These are phyloP conservation scores for Parapsyche elsis DNA, from an alignment of 1,140 invertebrate genomes.

Conservation along the genomic window DNA sequence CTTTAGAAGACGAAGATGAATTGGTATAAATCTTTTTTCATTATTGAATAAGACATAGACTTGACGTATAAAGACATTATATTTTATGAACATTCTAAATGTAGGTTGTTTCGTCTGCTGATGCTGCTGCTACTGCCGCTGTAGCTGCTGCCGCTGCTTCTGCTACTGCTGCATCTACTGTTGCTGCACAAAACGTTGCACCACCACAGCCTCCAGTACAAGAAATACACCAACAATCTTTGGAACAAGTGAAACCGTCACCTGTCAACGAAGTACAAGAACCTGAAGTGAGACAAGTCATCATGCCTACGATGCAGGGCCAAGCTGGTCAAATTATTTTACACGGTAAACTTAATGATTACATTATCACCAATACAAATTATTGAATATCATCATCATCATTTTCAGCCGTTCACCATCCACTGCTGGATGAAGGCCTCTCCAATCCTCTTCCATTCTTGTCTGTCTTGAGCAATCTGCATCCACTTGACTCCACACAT, in stretches of 20 bases:
- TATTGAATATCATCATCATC: no score
- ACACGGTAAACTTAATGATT: constrained; percentile 58
- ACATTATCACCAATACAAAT: no score
- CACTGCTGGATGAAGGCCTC: no score
- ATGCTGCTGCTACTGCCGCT: neutral
- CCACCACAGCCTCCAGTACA: neutral
- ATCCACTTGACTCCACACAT: no score
- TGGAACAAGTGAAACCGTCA: constrained; percentile 47
- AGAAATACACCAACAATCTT: neutral
- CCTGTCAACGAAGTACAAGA: constrained; percentile 59
- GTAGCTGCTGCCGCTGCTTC: no score
- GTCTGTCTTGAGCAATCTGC: no score
- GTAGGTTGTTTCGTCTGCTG: neutral
- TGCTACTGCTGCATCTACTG: no score
- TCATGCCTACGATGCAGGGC: constrained; percentile 48
- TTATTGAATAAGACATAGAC: neutral
- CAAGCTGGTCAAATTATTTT: constrained; percentile 65
- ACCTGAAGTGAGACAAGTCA: constrained; percentile 55
- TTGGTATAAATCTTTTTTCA: constrained; percentile 58
- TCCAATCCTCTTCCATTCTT: no score
- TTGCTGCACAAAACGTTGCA: no score
- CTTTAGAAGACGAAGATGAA: constrained; percentile 66
- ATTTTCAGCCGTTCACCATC: no score
- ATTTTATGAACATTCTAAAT: neutral
- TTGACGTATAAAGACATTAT: neutral